These are phyloP conservation scores for Melanchra persicariae DNA, from an alignment of 2,888 invertebrate species.

Conservation along the genomic window DNA sequence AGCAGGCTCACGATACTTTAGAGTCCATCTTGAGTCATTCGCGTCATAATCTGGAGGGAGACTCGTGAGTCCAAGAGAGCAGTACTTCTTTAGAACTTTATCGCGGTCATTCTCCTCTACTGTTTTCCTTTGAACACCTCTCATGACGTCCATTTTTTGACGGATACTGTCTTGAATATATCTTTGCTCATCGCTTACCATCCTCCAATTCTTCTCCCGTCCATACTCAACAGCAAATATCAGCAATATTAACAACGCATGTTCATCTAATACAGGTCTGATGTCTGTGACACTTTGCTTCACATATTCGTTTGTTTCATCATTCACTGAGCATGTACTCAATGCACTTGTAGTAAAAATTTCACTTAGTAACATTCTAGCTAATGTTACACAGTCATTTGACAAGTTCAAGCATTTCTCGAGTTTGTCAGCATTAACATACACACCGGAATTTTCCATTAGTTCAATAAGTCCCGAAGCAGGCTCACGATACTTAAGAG, in stretches of 20 bases:
- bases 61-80: too few relatives aligned
- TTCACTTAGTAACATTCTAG: conserved; percentile 9
- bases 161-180: background rate
- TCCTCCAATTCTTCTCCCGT: background rate
- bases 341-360: conserved; percentile 13
- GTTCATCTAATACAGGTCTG: background rate
- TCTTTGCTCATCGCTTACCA: background rate
- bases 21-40: conserved; percentile 28
- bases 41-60: conserved; percentile 1
- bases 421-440: conserved; percentile 1
- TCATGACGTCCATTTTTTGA: background rate
- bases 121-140: background rate
- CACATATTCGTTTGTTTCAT: too few relatives aligned
- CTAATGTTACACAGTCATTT: background rate
- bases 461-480: conserved; percentile 16
- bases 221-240: background rate
- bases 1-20: background rate
- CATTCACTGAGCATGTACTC: background rate
- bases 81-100: background rate
- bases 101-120: background rate
- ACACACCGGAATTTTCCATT: conserved; percentile 4
- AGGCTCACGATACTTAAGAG: conserved; percentile 13
- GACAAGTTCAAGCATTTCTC: background rate
- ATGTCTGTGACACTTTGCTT: background rate
- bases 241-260: background rate